Percentiles rank a stretch among this genome's conserved stretches.
Evolutionary conservation across 2,888 invertebrate genomes (phyloP).

Genomic region (Serripes groenlandicus): DNA sequence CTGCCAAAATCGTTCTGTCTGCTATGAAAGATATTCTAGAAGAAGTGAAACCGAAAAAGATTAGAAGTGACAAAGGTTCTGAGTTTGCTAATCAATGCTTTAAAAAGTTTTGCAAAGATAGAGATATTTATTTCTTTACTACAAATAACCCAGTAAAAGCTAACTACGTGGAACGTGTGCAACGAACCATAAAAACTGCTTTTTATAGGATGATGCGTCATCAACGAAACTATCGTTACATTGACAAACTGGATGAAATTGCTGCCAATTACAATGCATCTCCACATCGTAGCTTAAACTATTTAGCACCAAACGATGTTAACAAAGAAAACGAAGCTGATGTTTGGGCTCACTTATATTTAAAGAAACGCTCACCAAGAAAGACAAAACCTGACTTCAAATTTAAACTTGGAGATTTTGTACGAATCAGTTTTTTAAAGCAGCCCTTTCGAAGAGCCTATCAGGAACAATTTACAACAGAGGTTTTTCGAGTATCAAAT

Average conservation of each 20-base stretch:
- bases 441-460: conserved; percentile 56
- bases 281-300: conserved; percentile 45
- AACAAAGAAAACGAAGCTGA: conserved; percentile 56
- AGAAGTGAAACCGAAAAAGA: conserved; percentile 24
- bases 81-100: conserved; percentile 39
- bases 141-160: conserved; percentile 35
- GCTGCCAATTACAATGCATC: conserved; percentile 50
- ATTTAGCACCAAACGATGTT: conserved; percentile 46
- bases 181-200: conserved; percentile 34
- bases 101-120: conserved; percentile 17
- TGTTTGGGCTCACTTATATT: conserved; percentile 58
- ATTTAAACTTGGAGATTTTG: conserved; percentile 45
- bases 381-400: conserved; percentile 40
- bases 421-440: conserved; percentile 55
- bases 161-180: conserved; percentile 28
- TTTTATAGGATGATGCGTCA: conserved; percentile 54
- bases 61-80: conserved; percentile 26
- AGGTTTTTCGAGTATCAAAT: conserved; percentile 40
- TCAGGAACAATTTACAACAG: conserved; percentile 60
- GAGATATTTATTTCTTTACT: conserved; percentile 23
- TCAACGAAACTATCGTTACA: conserved; percentile 55
- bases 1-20: conserved; percentile 22
- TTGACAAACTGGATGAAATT: conserved; percentile 43
- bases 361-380: conserved; percentile 27
- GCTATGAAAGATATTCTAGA: conserved; percentile 32